phyloP scores from a whole-genome alignment of 2,113 vertebrate species.

The Formicarius rufipectus region DNA sequence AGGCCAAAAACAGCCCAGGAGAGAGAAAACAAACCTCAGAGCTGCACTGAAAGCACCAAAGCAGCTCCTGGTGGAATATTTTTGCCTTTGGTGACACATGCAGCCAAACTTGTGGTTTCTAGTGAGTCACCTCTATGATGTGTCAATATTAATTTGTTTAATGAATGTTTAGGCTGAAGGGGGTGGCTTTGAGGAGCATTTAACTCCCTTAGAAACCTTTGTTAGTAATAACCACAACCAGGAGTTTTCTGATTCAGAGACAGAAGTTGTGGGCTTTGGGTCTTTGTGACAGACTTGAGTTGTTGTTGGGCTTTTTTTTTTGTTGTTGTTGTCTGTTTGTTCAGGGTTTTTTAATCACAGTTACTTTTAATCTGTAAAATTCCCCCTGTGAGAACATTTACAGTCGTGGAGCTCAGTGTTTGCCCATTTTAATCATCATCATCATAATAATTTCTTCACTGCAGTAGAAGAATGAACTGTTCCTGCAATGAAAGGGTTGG shows the following conservation, averaged over 20 bases:
- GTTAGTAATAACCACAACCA: neutral
- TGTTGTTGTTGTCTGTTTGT: neutral
- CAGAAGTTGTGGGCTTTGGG: neutral
- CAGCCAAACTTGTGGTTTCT: neutral
- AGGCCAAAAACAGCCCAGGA: neutral
- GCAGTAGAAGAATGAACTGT: neutral
- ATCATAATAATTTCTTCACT: neutral
- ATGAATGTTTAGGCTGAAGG: neutral
- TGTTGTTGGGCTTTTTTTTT: neutral
- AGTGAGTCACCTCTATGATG: neutral
- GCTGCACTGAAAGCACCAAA: neutral
- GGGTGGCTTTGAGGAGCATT: neutral
- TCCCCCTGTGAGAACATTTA: neutral
- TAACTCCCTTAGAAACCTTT: neutral
- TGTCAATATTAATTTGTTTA: neutral
- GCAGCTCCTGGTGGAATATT: neutral
- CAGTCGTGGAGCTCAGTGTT: neutral
- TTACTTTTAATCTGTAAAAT: neutral
- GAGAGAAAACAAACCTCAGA: neutral
- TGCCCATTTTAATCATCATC: neutral
- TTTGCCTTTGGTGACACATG: neutral
- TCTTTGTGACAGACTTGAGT: neutral
- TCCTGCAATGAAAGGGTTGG: neutral
- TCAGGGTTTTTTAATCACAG: neutral
- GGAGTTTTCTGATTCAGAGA: neutral